Base-by-base conservation (phyloP, 2,888 invertebrate genomes). In the Meiosimyza decipiens region DNA sequence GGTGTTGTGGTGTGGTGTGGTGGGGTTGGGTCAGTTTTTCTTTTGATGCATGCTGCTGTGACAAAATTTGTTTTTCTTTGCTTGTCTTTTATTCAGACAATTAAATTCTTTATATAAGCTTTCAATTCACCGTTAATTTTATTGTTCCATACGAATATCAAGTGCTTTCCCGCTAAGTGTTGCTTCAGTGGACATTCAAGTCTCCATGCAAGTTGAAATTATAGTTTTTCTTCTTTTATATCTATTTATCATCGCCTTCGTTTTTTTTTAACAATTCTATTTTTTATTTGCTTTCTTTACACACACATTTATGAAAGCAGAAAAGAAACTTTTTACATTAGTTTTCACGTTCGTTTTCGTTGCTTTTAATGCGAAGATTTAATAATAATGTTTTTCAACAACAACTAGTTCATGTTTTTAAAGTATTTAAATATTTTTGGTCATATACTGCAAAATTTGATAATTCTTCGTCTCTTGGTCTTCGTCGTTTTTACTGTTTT, bases 401-500 rank as follows among this genome's bases (percentile, higher is more conserved):
- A 73, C 68, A 72, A 12, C 74, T 72, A 47, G 64, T 67, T 71
- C 66, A 49, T n/a, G 47, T 72, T 76, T 74, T 71, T 65, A 55
- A 75, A 77, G 78, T 74, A 74, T 77, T 75, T 77, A 77, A 76
- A 73, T 75, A 72, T 75, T 75, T 70, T 65, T 76, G 71, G 70
- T 68, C 71, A 72, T 74, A 74, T 75, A 65, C 66, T 28, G 65
- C 62, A 72, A 72, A n/a, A 79, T 79, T 79, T 77, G 79, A 76
- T 63, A 77, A 76, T 79, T 74, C 73, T 70, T 72, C 64, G 68
- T 74, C 68, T 62, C 72, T 59, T 71, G 73, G 68, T 67, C 72
- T 67, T 72, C 47, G 71, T 76, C 75, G 74, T 73, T 75, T 66
- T 73, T 71, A 51, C 66, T 57, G 72, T 72, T 59, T 47, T 69